Conservation (phyloP, 2,797 vertebrate species). For the Hirundo rustica region DNA sequence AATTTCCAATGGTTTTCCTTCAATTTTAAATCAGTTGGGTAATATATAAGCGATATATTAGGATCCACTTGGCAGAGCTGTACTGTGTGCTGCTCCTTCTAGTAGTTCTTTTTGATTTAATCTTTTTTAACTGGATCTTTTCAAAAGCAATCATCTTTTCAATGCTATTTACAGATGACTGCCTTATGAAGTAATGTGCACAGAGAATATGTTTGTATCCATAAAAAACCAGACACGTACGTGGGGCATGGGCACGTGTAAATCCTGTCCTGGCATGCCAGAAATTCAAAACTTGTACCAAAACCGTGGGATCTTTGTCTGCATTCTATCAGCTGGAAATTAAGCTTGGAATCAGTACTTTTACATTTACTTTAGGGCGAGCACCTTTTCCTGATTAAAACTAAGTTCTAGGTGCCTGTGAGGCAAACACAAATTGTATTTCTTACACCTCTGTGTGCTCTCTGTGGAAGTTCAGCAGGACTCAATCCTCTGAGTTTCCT, state of each 20-base stretch:
- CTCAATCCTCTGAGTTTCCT: background rate
- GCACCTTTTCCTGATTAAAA: background rate
- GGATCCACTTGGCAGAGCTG: background rate
- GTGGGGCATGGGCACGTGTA: background rate
- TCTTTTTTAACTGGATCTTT: background rate
- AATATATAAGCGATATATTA: background rate
- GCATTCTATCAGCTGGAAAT: background rate
- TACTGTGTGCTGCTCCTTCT: background rate
- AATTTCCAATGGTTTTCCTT: background rate
- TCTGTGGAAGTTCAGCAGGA: background rate
- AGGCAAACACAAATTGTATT: background rate
- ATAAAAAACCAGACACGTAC: fast-evolving
- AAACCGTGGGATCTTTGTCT: background rate
- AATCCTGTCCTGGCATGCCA: background rate
- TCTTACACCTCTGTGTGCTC: background rate
- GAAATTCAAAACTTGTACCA: background rate
- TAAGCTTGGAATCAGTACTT: background rate
- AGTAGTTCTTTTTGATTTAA: background rate
- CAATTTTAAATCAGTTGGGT: background rate
- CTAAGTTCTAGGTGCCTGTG: background rate
- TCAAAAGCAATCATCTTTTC: background rate
- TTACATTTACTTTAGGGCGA: background rate
- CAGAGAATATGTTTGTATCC: background rate
- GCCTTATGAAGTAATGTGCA: background rate
- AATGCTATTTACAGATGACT: background rate